A percentile compares a stretch with the other conserved stretches of the same genome.
Conservation (phyloP, 2,888 invertebrate species). For the Ecdyonurus torrentis region DNA sequence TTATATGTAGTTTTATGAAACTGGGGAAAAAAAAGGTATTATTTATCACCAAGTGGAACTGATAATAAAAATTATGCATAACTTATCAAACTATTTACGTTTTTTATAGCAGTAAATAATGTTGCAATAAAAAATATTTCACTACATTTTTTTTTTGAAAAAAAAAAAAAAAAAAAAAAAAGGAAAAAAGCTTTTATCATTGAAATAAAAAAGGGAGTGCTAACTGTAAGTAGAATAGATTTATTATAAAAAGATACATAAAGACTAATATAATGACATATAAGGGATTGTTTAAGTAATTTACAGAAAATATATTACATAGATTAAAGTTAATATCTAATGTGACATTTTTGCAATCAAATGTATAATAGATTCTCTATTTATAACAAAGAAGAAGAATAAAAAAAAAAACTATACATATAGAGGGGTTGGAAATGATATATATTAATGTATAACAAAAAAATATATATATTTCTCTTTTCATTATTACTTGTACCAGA, state of each 20-base stretch:
- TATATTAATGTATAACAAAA: background rate
- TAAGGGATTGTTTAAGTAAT: background rate
- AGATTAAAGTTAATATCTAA: background rate
- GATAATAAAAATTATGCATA: background rate
- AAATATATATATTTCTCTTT: background rate
- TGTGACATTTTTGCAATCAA: background rate
- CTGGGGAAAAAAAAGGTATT: background rate
- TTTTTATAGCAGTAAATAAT: background rate
- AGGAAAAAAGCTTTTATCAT: background rate
- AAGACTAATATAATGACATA: background rate
- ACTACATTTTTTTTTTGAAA: too few species aligned
- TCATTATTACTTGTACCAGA: background rate
- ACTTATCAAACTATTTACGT: background rate
- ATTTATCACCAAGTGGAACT: background rate
- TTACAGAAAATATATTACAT: background rate
- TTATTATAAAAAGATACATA: background rate
- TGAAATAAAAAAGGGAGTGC: background rate
- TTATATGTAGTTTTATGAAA: background rate
- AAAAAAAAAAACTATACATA: too few species aligned
- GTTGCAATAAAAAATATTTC: background rate
- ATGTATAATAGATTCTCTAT: background rate
- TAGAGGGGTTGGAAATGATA: too few species aligned
- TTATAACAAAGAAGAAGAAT: too few species aligned
- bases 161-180: background rate
- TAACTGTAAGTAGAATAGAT: background rate